Conservation (phyloP, 2,797 vertebrate species). For the Glossophaga mutica region DNA sequence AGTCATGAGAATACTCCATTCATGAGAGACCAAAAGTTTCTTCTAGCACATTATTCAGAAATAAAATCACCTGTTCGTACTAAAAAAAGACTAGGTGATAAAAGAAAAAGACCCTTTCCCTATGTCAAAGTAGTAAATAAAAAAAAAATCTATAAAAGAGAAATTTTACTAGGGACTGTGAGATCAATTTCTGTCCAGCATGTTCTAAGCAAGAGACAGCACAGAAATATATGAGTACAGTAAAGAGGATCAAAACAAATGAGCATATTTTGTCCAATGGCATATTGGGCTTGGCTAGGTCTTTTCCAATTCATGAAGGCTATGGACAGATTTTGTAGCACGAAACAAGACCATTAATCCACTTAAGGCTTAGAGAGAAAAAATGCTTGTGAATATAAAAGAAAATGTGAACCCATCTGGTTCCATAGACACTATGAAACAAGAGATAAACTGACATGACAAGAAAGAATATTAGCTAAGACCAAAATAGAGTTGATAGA, state of each 20-base stretch:
- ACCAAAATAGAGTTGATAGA: neutral
- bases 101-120: neutral
- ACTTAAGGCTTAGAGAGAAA: neutral
- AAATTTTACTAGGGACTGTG: neutral
- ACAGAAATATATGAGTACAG: neutral
- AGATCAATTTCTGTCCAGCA: neutral
- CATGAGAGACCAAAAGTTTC: neutral
- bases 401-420: neutral
- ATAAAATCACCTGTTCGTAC: neutral
- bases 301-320: conserved; percentile 15
- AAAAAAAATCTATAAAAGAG: neutral
- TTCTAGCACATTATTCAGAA: neutral
- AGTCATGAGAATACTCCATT: neutral
- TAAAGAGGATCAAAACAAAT: neutral
- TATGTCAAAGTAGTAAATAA: neutral
- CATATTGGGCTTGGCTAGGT: neutral
- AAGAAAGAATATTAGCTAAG: neutral
- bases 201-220: neutral
- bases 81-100: neutral
- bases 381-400: neutral
- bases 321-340: neutral
- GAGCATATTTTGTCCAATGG: neutral
- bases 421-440: neutral
- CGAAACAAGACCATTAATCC: neutral
- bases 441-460: neutral